phyloP scores from a whole-genome alignment of 2,888 invertebrate genomes.

The Pollenia griseotomentosa region DNA sequence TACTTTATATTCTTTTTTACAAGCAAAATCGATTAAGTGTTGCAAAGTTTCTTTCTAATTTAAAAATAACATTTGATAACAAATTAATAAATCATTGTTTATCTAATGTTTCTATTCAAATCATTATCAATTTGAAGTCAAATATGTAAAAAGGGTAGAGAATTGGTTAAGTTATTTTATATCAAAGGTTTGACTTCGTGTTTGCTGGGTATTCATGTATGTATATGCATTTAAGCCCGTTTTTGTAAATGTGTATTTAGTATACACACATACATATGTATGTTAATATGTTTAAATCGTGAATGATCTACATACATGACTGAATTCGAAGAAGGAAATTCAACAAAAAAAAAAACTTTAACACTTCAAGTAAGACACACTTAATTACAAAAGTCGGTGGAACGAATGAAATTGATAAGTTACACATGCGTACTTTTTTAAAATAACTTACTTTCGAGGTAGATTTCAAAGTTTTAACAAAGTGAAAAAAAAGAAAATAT shows the following conservation, averaged over 20 bases:
- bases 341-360: not conserved
- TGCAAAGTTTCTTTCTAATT: too few relatives aligned
- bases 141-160: too few relatives aligned
- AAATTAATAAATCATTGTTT: too few relatives aligned
- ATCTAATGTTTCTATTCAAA: too few relatives aligned
- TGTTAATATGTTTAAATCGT: not conserved
- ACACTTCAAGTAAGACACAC: too few relatives aligned
- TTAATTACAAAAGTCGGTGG: not conserved
- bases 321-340: not conserved
- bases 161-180: too few relatives aligned
- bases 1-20: too few relatives aligned
- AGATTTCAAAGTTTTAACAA: slow-evolving; percentile 38
- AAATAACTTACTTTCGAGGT: slow-evolving; percentile 67
- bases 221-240: not conserved
- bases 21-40: too few relatives aligned
- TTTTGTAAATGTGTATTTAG: too few relatives aligned
- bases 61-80: too few relatives aligned
- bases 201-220: not conserved
- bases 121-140: too few relatives aligned
- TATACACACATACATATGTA: not conserved
- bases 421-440: slow-evolving; percentile 56
- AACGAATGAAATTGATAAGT: not conserved
- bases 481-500: not conserved
- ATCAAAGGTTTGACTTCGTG: too few relatives aligned
- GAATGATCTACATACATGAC: slow-evolving; percentile 17